Conservation (phyloP, 1,140 invertebrate genomes). For the Heliconius melpomene region DNA sequence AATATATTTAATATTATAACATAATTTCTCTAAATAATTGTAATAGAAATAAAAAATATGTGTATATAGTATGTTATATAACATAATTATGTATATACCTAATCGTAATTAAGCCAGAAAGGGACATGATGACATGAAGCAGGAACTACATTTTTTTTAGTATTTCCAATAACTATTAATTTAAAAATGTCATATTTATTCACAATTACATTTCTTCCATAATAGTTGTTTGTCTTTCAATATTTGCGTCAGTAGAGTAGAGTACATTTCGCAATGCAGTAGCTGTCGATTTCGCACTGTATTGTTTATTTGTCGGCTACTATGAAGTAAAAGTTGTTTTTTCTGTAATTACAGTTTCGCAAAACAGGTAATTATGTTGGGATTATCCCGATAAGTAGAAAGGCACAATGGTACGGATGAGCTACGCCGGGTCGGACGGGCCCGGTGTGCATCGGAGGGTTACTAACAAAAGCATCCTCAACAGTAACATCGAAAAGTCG, state of each 20-base stretch:
- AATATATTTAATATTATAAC: slow-evolving; percentile 32
- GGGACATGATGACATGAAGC: too few species aligned
- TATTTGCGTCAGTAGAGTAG: slow-evolving; percentile 54
- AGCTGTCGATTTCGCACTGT: slow-evolving; percentile 51
- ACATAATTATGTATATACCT: too few species aligned
- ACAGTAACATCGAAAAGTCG: slow-evolving; percentile 77
- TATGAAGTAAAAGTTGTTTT: slow-evolving; percentile 61
- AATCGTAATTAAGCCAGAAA: too few species aligned
- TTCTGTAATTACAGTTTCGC: slow-evolving; percentile 68
- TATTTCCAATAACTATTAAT: not conserved
- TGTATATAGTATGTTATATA: too few species aligned
- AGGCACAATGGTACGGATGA: slow-evolving; percentile 63
- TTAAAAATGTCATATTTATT: too few species aligned
- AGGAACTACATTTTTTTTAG: not conserved
- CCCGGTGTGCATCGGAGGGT: slow-evolving; percentile 64
- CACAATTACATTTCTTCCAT: too few species aligned
- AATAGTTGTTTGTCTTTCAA: slow-evolving; percentile 8
- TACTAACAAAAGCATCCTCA: slow-evolving; percentile 64
- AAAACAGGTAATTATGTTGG: slow-evolving; percentile 75
- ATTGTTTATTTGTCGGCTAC: slow-evolving; percentile 66
- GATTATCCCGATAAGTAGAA: slow-evolving; percentile 70
- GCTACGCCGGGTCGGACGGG: slow-evolving; percentile 48
- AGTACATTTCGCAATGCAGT: slow-evolving; percentile 46
- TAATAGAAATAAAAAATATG: not conserved
- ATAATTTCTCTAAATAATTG: not conserved